These are phyloP conservation scores for Clangula hyemalis DNA, from an alignment of 2,797 vertebrate species.

Conservation along the genomic window DNA sequence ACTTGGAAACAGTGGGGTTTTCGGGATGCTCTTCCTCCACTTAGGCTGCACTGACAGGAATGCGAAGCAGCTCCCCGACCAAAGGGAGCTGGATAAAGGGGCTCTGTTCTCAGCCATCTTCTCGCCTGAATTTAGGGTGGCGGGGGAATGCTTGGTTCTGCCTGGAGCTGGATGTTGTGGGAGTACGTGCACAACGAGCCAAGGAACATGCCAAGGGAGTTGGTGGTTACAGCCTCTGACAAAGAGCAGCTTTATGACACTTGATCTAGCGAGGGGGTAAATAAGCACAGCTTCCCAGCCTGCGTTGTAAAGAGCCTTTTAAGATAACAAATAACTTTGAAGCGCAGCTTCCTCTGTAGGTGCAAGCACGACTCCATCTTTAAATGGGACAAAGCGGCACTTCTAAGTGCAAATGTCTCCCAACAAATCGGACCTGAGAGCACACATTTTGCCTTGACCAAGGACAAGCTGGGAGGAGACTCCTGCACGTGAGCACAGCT, in stretches of 20 bases:
- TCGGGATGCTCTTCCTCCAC: background rate
- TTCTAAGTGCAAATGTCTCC: background rate
- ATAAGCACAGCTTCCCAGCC: background rate
- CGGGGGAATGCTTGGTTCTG: slow-evolving; percentile 33
- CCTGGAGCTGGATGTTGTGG: slow-evolving; percentile 34
- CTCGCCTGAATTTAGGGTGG: background rate
- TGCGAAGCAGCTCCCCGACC: background rate
- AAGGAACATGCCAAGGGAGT: background rate
- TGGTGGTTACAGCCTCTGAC: background rate
- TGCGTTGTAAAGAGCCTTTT: background rate
- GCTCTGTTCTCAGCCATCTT: slow-evolving; percentile 11
- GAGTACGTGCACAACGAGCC: background rate
- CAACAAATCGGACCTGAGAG: background rate
- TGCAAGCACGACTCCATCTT: background rate
- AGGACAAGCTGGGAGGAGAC: background rate
- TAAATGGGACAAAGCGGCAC: background rate
- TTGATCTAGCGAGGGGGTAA: background rate
- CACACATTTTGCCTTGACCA: background rate
- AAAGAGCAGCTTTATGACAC: slow-evolving; percentile 39
- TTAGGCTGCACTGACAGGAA: background rate
- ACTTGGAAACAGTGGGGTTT: background rate
- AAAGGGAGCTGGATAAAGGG: slow-evolving; percentile 38
- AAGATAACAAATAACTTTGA: background rate
- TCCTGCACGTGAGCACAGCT: background rate
- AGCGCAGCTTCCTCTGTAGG: background rate